Evolutionary conservation across 1,140 invertebrate genomes (phyloP), one percentile per base, ranked within the genome.

Genomic region (Spodoptera litura): DNA sequence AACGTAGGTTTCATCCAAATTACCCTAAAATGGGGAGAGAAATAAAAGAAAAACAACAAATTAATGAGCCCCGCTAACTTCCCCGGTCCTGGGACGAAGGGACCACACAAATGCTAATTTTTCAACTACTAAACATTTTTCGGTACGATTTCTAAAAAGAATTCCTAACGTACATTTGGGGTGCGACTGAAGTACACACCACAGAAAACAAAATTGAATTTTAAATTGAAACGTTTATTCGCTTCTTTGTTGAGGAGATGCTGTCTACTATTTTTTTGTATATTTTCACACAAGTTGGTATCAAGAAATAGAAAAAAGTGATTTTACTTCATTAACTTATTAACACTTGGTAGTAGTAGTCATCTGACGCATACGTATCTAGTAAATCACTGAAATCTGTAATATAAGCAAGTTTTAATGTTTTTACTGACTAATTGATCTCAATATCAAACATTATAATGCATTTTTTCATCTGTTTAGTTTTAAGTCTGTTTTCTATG

Each of bases 41-140:
- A 27, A 15, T 25, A 68, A 68, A 78, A 58, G 52, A 73, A 64
- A 77, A 77, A 56, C n/a, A 77, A 82, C 73, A 82, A 82, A 82
- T 79, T 79, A 82, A 82, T 58, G 81, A 74, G 73, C 55, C 44
- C 51, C 56, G 53, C 53, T 53, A 78, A 62, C 70, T 74, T 77
- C 73, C 72, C 72, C 78, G 78, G 27, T 12, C 3, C 51, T 11
- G 51, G 68, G 68, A 44, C 15, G 44, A 15, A 70, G 78, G 83
- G 84, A 78, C 80, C 80, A 83, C 87, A 88, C 84, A 88, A 88
- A 90, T 89, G 89, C 84, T 81, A 90, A 90, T 90, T 86, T 83
- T 71, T 82, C 78, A 81, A 87, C 88, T 81, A 87, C 85, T 89
- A 87, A 88, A 87, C 86, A 87, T 87, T 91, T 88, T 89, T 86